These are phyloP conservation scores for Ameiurus melas DNA, from an alignment of 2,113 vertebrate species.

Conservation along the genomic window DNA sequence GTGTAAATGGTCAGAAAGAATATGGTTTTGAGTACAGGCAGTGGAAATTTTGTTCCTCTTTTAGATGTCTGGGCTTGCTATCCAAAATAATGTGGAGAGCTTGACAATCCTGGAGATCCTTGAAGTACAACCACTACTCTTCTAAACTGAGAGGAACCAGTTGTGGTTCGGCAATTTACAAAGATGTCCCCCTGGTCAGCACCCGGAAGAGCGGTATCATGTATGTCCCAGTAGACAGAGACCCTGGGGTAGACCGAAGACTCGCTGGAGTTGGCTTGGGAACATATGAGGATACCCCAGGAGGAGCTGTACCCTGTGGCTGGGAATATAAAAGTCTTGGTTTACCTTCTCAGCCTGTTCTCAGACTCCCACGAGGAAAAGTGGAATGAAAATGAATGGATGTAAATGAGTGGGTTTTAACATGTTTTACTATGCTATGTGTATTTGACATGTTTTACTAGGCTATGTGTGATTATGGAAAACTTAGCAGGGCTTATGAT, in stretches of 20 bases:
- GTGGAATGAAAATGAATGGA: not conserved
- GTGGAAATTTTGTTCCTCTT: not conserved
- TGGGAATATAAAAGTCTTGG: not conserved
- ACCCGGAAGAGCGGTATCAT: not conserved
- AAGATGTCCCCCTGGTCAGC: not conserved
- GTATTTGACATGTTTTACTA: not conserved
- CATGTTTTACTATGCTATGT: not conserved
- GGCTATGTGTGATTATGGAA: slow-evolving; percentile 13
- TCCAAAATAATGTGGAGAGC: not conserved
- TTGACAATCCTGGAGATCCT: not conserved
- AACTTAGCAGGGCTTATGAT: not conserved
- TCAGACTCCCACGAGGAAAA: not conserved
- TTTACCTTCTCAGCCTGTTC: not conserved
- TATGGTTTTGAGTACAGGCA: not conserved
- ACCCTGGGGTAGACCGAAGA: not conserved
- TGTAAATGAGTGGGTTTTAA: not conserved
- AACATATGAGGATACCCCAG: not conserved
- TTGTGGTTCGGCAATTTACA: not conserved
- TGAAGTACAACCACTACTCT: not conserved
- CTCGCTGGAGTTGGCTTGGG: not conserved
- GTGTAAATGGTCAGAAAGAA: not conserved
- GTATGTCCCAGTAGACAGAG: not conserved
- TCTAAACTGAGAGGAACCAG: not conserved
- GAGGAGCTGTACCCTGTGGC: not conserved
- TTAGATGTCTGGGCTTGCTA: not conserved